Conservation (phyloP, 2,888 invertebrate genomes). For the Stenotaenia linearis region DNA sequence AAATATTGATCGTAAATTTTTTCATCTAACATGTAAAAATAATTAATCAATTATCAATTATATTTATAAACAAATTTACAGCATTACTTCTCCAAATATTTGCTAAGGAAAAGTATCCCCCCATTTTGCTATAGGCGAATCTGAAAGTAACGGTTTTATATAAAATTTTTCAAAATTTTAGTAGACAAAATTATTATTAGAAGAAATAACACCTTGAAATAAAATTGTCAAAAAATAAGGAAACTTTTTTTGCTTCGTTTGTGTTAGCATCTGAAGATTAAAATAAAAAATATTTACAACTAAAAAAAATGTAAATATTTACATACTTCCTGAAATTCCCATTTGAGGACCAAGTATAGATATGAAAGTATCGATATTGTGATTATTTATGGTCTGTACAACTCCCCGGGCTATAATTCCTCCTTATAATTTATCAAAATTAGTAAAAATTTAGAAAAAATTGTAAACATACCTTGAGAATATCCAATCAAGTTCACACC, state of each 20-base stretch:
- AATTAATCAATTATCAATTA: not conserved
- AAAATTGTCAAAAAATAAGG: too few relatives aligned
- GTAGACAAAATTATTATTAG: too few relatives aligned
- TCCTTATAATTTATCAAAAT: not conserved
- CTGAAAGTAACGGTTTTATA: not conserved
- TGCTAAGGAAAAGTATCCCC: not conserved
- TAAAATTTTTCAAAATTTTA: too few relatives aligned
- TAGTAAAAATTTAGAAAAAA: not conserved
- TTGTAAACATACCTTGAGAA: not conserved
- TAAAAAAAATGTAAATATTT: not conserved
- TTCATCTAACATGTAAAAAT: not conserved
- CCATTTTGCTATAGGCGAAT: not conserved
- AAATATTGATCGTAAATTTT: not conserved
- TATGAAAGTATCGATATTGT: slow-evolving; percentile 10
- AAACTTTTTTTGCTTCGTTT: too few relatives aligned
- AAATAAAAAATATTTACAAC: not conserved
- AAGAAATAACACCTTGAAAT: too few relatives aligned
- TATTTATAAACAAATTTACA: not conserved
- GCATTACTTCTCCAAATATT: not conserved
- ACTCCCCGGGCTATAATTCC: not conserved
- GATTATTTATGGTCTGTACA: not conserved
- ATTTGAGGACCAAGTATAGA: not conserved
- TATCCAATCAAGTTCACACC: not conserved
- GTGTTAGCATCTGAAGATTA: too few relatives aligned
- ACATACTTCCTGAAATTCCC: not conserved